Evolutionary conservation across 1,140 invertebrate genomes (phyloP), one percentile per base, ranked within the genome.

Genomic region (Ceratoteleas bidentatus): DNA sequence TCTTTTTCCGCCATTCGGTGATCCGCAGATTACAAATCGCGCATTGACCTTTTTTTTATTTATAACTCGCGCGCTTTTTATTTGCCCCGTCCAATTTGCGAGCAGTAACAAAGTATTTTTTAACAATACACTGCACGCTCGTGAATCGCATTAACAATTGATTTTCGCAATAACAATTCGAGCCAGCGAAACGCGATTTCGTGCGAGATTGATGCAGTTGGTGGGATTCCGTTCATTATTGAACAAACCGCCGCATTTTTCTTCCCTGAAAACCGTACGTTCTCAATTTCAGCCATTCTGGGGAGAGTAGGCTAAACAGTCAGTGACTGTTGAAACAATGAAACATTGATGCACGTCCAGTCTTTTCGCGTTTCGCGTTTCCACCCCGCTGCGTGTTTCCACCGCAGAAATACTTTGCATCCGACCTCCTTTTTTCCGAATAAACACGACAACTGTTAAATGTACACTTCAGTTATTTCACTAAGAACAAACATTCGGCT

Each of bases 291-390:
- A 50, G 13, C 9, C 9, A 52, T 24, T 50, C 45, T 50, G 58
- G 49, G 34, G 43, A 61, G 53, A 54, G 32, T 54, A 13, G 53
- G 33, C 60, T 62, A 62, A 62, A 62, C 38, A 62, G 60, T 62
- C 60, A 36, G 61, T 32, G 38, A 58, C 56, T 45, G 40, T 64
- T 64, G 9, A n/a, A n/a, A 4, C 49, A 52, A 40, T 40, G 49
- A 53, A 64, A 40, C 61, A 40, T 52, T 64, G 49, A 52, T 40
- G 61, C 40, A 34, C 34, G 34, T 24, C 14, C 53, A 15, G 47
- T 38, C 9, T 64, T 24, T 52, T 52, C 16, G 15, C 16, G 34
- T 62, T 15, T 61, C 15, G 11, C 0, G 38, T n/a, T n/a, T 50
- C 10, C 6, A 52, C 10, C 50, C 50, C 60, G 40, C 50, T 52